Base-by-base conservation (phyloP, 2,888 invertebrate species). In the Lasiommata megera region DNA sequence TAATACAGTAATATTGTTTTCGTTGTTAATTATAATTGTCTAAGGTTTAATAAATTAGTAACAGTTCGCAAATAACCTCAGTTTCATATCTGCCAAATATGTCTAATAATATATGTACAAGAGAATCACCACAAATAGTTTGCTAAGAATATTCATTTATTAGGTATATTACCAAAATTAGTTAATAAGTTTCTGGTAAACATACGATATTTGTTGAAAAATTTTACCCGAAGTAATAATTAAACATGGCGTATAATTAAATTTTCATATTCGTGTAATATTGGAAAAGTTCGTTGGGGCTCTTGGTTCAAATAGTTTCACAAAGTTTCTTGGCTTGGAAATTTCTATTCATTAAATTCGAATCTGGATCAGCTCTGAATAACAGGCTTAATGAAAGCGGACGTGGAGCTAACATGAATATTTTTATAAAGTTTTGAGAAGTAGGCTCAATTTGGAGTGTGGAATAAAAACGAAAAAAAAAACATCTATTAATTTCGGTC, bases 191-290 rank as follows among this genome's bases (percentile, higher is more conserved):
- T 40, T 17, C 11, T 5, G 29, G 29, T 31, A 1, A 46, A 8
- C 31, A n/a, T n/a, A 43, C 23, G 52, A 6, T 9, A 28, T 34
- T 29, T 54, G 43, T 54, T 58, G 36, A 53, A 38, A 53, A 52
- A 57, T 51, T 31, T 37, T 50, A 44, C 31, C n/a, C 16, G 11
- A 56, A 56, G 51, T 54, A 54, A 44, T 60, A 57, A 55, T 60
- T 52, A 55, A 60, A 54, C 57, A 18, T 31, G 53, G 51, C 37
- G 28, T 58, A 51, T 56, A 62, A 59, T 59, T 44, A 60, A 62
- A 60, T 57, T 61, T 61, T 62, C 62, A 62, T 57, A 62, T 57
- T 57, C 62, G 56, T 62, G 62, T 60, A 62, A 62, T 62, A 62
- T 62, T 60, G 60, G 60, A 62, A 62, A 62, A 62, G 60, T 60